A percentile compares a stretch with the other conserved stretches of the same genome.
These are phyloP conservation scores for Apotomis capreana DNA, from an alignment of 2,888 invertebrate species.

Conservation along the genomic window DNA sequence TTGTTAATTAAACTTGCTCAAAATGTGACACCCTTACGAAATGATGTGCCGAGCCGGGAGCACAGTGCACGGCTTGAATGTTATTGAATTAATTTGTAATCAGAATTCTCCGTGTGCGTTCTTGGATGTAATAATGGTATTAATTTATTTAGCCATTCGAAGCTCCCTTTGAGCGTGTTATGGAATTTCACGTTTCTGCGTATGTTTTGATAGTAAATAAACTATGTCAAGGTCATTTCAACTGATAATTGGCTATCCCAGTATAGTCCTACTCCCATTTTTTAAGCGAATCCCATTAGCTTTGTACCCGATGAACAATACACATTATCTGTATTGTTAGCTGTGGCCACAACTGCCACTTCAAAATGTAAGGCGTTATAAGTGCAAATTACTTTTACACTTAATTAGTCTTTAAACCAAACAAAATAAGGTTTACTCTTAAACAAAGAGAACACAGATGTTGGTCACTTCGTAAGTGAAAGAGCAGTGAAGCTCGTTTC, in stretches of 20 bases:
- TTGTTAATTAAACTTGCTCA: slow-evolving; percentile 84
- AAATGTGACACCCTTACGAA: slow-evolving; percentile 83
- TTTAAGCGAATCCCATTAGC: too few relatives aligned
- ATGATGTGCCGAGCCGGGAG: slow-evolving; percentile 75
- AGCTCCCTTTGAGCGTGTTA: slow-evolving; percentile 54
- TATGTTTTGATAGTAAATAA: slow-evolving; percentile 25
- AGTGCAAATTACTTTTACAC: too few relatives aligned
- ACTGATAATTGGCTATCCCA: slow-evolving; percentile 7
- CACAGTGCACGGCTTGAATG: slow-evolving; percentile 80
- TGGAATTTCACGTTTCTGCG: slow-evolving; percentile 43
- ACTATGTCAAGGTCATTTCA: slow-evolving; percentile 7
- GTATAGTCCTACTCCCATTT: not conserved
- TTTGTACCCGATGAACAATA: too few relatives aligned
- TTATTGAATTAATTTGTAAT: slow-evolving; percentile 83
- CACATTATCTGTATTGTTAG: too few relatives aligned
- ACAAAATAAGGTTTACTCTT: too few relatives aligned
- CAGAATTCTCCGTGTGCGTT: slow-evolving; percentile 78
- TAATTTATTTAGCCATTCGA: slow-evolving; percentile 64
- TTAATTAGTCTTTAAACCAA: too few relatives aligned
- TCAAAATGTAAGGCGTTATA: too few relatives aligned
- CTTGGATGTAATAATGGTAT: slow-evolving; percentile 73
- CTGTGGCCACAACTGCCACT: too few relatives aligned
- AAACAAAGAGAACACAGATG: too few relatives aligned
- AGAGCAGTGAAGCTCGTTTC: too few relatives aligned
- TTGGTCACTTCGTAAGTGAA: too few relatives aligned